These are phyloP conservation scores for Drosophila atripex DNA, from an alignment of 2,888 invertebrate genomes.

Conservation along the genomic window DNA sequence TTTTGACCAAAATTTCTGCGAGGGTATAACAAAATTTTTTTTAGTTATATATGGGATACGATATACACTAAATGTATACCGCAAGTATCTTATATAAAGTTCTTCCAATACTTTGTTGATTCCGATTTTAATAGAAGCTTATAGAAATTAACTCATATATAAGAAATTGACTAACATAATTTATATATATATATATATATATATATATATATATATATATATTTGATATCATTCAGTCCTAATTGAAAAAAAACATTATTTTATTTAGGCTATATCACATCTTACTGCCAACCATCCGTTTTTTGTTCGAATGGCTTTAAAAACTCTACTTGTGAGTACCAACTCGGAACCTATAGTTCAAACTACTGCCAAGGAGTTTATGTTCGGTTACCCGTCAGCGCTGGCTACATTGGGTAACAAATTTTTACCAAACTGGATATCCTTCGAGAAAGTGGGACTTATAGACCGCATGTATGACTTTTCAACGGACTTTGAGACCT, in stretches of 20 bases:
- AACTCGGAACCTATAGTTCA: conserved; percentile 88
- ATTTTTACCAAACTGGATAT: conserved; percentile 92
- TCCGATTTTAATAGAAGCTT: no score
- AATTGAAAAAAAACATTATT: not conserved
- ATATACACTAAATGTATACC: no score
- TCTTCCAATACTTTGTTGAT: no score
- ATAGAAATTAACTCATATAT: no score
- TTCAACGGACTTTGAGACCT: conserved; percentile 90
- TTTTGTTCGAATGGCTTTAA: conserved; percentile 88
- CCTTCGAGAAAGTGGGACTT: conserved; percentile 93
- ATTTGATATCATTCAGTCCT: no score
- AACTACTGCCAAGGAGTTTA: conserved; percentile 94
- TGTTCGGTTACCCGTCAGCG: conserved; percentile 94
- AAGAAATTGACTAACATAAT: no score
- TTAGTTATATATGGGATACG: no score
- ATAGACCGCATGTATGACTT: conserved; percentile 96
- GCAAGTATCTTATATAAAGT: no score
- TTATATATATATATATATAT: no score
- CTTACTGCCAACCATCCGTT: conserved; percentile 88
- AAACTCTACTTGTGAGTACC: conserved; percentile 88
- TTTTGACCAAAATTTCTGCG: no score
- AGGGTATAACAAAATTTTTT: no score
- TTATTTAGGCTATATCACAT: conserved; percentile 91
- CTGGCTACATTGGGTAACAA: conserved; percentile 93
- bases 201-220: no score